Evolutionary conservation across 2,113 vertebrate species (phyloP).

Genomic region (Campylomormyrus tamandua): DNA sequence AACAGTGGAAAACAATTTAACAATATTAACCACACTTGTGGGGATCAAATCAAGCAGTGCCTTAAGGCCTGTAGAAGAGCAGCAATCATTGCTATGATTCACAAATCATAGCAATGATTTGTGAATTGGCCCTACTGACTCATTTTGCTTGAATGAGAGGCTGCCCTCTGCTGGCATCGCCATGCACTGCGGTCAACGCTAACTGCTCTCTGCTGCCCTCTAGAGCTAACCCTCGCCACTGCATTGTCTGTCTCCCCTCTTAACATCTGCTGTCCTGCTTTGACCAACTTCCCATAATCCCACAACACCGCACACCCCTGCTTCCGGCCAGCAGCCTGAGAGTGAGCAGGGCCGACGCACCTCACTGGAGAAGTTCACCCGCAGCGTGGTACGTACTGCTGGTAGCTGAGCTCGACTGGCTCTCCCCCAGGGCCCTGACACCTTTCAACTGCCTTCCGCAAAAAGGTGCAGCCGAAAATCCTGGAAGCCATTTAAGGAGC

Average conservation of each 20-base stretch:
- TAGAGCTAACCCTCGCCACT: slow-evolving; percentile 26
- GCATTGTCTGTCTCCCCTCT: slow-evolving; percentile 35
- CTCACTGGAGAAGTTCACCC: slow-evolving; percentile 98
- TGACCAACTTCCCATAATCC: slow-evolving; percentile 19
- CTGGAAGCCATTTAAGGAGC: neutral
- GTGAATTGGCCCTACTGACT: neutral
- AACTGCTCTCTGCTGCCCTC: slow-evolving; percentile 33
- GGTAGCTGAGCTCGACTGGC: neutral
- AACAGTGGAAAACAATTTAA: neutral
- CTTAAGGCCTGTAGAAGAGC: neutral
- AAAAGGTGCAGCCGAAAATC: neutral
- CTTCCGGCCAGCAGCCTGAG: slow-evolving; percentile 76
- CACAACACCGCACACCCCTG: slow-evolving; percentile 32
- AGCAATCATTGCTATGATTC: no score
- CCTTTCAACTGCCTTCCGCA: neutral
- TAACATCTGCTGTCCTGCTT: slow-evolving; percentile 16
- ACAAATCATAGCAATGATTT: neutral
- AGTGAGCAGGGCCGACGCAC: slow-evolving; percentile 94
- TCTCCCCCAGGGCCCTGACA: neutral
- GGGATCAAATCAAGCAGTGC: neutral
- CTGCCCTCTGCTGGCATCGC: slow-evolving; percentile 18
- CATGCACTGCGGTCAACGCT: neutral
- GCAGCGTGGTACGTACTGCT: slow-evolving; percentile 84
- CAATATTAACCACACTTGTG: neutral
- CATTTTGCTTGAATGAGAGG: neutral